These are phyloP conservation scores for Peromyscus polionotus DNA, from an alignment of 2,113 vertebrate genomes.

Conservation along the genomic window DNA sequence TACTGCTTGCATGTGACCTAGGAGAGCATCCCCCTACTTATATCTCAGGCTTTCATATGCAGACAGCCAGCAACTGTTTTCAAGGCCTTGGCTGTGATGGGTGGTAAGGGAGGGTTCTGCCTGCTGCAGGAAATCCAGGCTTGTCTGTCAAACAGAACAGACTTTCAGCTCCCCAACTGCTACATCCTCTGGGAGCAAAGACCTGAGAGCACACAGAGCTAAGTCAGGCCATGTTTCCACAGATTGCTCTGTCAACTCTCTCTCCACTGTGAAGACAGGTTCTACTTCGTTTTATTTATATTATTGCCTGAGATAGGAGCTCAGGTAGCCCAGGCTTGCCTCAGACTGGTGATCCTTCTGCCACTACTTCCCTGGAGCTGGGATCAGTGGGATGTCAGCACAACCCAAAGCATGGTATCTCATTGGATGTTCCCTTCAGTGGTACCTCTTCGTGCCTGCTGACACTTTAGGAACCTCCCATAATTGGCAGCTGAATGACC, in stretches of 20 bases:
- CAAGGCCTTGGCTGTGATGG: accelerated
- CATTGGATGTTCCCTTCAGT: no score
- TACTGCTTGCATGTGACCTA: background rate
- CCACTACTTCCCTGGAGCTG: background rate
- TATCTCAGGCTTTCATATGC: background rate
- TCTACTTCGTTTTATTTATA: no score
- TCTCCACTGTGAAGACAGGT: no score
- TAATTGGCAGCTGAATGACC: constrained; percentile 64
- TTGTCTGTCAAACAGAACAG: accelerated
- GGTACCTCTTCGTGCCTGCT: background rate
- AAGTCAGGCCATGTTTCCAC: no score
- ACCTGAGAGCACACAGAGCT: background rate
- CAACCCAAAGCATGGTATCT: background rate
- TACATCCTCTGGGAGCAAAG: background rate
- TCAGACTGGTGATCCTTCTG: no score
- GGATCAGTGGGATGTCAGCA: background rate
- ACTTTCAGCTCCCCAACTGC: background rate
- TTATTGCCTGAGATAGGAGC: no score
- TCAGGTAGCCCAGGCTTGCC: no score
- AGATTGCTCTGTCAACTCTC: no score
- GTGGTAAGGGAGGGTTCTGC: accelerated
- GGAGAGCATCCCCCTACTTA: background rate
- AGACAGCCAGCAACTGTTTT: background rate
- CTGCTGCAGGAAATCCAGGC: background rate
- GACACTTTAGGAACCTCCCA: constrained; percentile 50